A percentile compares a stretch with the other conserved stretches of the same genome.
Conservation (phyloP, 92 coral and sea anemone genomes). For the Porites divaricata region DNA sequence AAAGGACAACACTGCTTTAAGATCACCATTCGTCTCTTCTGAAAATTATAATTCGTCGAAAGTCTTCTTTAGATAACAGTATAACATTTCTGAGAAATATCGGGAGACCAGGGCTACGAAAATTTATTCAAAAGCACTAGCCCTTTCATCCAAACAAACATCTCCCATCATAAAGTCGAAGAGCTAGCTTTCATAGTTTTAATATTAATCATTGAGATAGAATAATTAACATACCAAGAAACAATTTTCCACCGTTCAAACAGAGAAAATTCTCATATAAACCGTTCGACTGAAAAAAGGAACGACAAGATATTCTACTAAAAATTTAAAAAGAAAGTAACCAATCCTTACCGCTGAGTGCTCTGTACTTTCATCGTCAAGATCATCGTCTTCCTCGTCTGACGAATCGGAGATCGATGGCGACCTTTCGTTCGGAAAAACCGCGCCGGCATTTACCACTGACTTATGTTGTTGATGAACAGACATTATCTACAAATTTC, state of each 20-base stretch:
- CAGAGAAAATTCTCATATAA: conserved; percentile 18
- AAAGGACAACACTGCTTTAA: not conserved
- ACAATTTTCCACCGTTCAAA: conserved; percentile 43
- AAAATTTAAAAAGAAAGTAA: conserved; percentile 29
- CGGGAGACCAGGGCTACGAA: not conserved
- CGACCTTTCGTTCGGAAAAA: conserved; percentile 92
- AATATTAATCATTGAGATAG: conserved; percentile 80
- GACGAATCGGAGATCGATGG: conserved; percentile 99
- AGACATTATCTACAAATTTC: conserved; percentile 67
- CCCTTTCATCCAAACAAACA: conserved; percentile 66
- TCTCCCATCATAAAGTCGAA: conserved; percentile 72
- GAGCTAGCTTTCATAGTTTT: conserved; percentile 72
- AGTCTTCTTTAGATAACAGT: not conserved
- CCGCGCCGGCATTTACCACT: conserved; percentile 81
- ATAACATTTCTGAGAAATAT: not conserved
- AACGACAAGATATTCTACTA: not conserved
- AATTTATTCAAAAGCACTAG: conserved; percentile 6
- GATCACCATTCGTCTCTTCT: conserved; percentile 16
- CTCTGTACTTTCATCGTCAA: conserved; percentile 89
- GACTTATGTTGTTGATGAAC: conserved; percentile 79
- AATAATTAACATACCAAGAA: conserved; percentile 66
- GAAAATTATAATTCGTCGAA: not conserved
- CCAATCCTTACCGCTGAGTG: conserved; percentile 85
- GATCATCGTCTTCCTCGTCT: conserved; percentile 93
- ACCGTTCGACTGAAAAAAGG: not conserved